Evolutionary conservation across 2,888 invertebrate genomes (phyloP), one percentile per base, ranked within the genome.

Genomic region (Gandaritis pyraliata): DNA sequence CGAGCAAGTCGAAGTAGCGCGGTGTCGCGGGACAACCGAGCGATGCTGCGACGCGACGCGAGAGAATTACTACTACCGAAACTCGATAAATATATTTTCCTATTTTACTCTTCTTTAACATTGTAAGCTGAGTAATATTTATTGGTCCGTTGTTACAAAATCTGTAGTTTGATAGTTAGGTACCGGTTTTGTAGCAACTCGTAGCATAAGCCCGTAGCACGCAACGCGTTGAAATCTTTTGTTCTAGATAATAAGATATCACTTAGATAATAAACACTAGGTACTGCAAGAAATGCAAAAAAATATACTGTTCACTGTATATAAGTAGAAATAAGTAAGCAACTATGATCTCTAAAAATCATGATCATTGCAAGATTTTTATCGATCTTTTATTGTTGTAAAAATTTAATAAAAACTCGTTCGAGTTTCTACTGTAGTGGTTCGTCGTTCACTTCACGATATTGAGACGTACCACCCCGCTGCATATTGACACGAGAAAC

Each of bases 391-490:
- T 33, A 33, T 6, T 6, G 4, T 33, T 33, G 30, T 23, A 23
- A 33, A 33, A 33, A 11, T 0, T 33, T 10, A 33, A 33, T 11
- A 11, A 16, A 16, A 48, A 13, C 11, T 13, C 30, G 5, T 13
- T 61, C 50, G 60, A 61, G 51, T 30, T 57, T 38, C 39, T 8
- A 33, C 6, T 65, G 66, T 65, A 66, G 58, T 18, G 46, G 51
- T 7, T 23, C 56, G 72, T 73, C 74, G 72, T 73, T 75, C 75
- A 68, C 74, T 70, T 72, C 61, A 58, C 70, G 71, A 82, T 81
- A 83, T 83, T 81, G 80, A 78, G 77, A 81, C 73, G 75, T 73
- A 70, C 72, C 58, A 73, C 61, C 56, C 66, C 67, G 60, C 61
- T 73, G 74, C 75, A 73, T 77, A 76, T 75, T 76, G 78, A 78